phyloP scores from a whole-genome alignment of 1,140 invertebrate genomes.

The Drosophila arizonae region DNA sequence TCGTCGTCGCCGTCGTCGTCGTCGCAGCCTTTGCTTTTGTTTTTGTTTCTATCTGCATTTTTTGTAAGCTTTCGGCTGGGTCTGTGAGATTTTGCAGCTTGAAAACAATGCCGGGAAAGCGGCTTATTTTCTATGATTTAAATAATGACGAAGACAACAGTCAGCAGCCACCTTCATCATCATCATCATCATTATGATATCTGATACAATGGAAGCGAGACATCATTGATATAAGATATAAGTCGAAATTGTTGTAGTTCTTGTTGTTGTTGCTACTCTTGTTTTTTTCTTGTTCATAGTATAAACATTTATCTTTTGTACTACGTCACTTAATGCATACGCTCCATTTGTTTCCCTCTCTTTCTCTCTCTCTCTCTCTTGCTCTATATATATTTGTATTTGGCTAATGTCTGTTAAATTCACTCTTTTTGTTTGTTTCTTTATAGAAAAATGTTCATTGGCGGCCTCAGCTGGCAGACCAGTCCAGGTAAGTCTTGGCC shows the following conservation, averaged over 20 bases:
- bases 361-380: too few relatives aligned
- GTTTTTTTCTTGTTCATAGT: conserved; percentile 9
- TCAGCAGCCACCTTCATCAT: conserved; percentile 35
- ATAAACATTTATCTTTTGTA: conserved; percentile 29
- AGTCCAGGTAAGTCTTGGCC: conserved; percentile 93
- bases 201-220: conserved; percentile 20
- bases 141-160: conserved; percentile 79
- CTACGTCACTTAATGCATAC: background rate
- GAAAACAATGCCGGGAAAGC: conserved; percentile 80
- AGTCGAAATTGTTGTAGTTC: conserved; percentile 22
- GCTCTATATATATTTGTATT: background rate
- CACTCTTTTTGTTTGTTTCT: conserved; percentile 83
- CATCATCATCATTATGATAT: conserved; percentile 30
- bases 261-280: background rate
- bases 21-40: conserved; percentile 68
- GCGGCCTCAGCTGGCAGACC: conserved; percentile 99
- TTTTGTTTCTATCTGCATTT: conserved; percentile 46
- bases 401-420: conserved; percentile 45
- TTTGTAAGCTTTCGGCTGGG: conserved; percentile 39
- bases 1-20: conserved; percentile 39
- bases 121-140: conserved; percentile 81
- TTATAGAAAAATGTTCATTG: conserved; percentile 99
- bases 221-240: conserved; percentile 48
- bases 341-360: background rate
- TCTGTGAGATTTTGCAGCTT: conserved; percentile 70